Conservation (phyloP, 2,888 invertebrate species). For the Cheilosia soror region DNA sequence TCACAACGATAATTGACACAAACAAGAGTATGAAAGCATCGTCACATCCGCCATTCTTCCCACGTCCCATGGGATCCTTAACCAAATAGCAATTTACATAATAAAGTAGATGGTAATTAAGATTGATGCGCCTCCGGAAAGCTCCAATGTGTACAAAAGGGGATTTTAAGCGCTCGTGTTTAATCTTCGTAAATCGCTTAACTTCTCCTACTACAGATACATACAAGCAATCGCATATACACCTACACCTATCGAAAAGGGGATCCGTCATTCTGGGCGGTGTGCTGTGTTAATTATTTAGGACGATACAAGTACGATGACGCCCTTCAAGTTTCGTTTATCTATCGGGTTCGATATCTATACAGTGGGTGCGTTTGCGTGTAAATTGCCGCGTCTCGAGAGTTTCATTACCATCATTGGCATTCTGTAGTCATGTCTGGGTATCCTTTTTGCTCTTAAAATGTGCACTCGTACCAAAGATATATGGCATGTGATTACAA, state of each 20-base stretch:
- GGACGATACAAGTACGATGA: constrained; percentile 43
- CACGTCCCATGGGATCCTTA: constrained; percentile 10
- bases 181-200: constrained; percentile 64
- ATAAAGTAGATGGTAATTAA: constrained; percentile 61
- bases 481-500: constrained; percentile 9
- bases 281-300: constrained; percentile 68
- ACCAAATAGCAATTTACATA: constrained; percentile 59
- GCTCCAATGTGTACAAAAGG: constrained; percentile 46
- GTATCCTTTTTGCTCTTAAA: constrained; percentile 7
- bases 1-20: constrained; percentile 26
- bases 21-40: constrained; percentile 6
- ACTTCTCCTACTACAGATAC: background rate
- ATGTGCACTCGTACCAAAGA: constrained; percentile 3
- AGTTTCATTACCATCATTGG: constrained; percentile 40
- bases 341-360: constrained; percentile 33
- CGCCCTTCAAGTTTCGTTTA: constrained; percentile 62
- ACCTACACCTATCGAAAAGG: background rate
- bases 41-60: background rate
- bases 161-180: constrained; percentile 51
- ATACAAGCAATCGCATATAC: background rate
- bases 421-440: constrained; percentile 24
- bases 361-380: background rate
- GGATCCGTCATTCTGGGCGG: constrained; percentile 1
- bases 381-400: constrained; percentile 25
- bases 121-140: constrained; percentile 54